phyloP scores from a whole-genome alignment of 2,797 vertebrate species.

The Sebastes jordani region DNA sequence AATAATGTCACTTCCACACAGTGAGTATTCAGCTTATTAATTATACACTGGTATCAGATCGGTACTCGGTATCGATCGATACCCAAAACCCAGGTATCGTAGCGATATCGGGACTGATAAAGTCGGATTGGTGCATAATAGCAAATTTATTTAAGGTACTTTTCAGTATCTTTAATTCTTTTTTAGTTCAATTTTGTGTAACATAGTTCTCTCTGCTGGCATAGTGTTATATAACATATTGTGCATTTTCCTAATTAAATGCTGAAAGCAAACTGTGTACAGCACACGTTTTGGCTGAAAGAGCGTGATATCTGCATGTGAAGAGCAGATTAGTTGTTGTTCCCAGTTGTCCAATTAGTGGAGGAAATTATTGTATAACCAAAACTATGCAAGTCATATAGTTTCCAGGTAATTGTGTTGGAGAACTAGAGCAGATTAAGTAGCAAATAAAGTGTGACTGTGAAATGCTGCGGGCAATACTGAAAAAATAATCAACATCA shows the following conservation, averaged over 20 bases:
- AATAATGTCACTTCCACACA: too few species aligned
- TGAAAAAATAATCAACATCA: background rate
- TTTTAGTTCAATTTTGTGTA: too few species aligned
- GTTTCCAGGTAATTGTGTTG: conserved; percentile 27
- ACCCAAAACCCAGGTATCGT: too few species aligned
- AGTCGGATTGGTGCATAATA: background rate
- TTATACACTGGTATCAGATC: too few species aligned
- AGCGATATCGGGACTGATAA: too few species aligned
- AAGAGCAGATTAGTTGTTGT: conserved; percentile 12
- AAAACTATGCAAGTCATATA: conserved; percentile 22
- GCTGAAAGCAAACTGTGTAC: background rate
- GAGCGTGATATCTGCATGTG: background rate
- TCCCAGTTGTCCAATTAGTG: conserved; percentile 50
- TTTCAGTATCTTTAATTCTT: background rate
- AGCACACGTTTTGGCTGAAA: background rate
- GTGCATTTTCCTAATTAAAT: conserved; percentile 16
- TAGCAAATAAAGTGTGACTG: background rate
- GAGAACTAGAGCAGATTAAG: conserved; percentile 3
- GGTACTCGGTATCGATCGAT: too few species aligned
- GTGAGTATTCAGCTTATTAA: too few species aligned
- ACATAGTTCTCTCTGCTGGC: background rate
- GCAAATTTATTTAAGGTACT: background rate
- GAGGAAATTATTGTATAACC: conserved; percentile 33
- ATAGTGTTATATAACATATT: background rate
- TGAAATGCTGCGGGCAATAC: background rate